Percentiles rank a stretch among this genome's conserved stretches.
Evolutionary conservation across 2,888 invertebrate species (phyloP).

Genomic region (Linyphia triangularis): DNA sequence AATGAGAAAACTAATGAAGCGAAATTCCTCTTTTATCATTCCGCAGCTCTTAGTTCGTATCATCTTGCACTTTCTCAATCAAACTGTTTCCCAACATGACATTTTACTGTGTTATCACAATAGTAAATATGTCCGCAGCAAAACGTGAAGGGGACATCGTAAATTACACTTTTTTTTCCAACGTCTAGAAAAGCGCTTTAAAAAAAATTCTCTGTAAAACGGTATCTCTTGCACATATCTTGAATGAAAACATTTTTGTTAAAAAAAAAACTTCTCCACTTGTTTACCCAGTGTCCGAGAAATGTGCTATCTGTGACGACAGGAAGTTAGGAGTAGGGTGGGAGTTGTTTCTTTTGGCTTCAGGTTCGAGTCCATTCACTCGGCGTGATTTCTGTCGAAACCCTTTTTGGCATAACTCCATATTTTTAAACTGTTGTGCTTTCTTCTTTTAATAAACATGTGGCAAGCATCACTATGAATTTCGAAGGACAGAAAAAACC

Average conservation of each 20-base stretch:
- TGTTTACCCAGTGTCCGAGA: constrained; percentile 32
- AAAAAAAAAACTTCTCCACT: neutral
- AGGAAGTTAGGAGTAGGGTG: neutral
- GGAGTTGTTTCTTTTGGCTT: constrained; percentile 31
- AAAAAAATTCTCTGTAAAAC: neutral
- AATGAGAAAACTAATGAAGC: neutral
- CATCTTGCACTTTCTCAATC: neutral
- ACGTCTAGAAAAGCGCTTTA: neutral
- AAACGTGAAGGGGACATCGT: constrained; percentile 5
- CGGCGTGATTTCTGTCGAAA: constrained; percentile 11
- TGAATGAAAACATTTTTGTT: constrained; percentile 23
- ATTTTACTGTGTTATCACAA: constrained; percentile 14
- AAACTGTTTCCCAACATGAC: neutral
- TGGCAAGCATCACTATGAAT: constrained; percentile 26
- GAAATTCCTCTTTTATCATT: neutral
- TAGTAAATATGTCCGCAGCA: constrained; percentile 18
- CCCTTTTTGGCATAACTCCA: constrained; percentile 51
- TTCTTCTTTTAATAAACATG: neutral
- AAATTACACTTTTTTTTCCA: constrained; percentile 4
- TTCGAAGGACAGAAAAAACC: neutral
- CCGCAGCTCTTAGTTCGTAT: neutral
- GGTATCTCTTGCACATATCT: neutral
- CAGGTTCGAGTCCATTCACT: neutral
- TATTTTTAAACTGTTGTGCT: neutral
- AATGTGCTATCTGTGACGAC: constrained; percentile 4